Percentiles rank a stretch among this genome's conserved stretches.
These are phyloP conservation scores for Drosophila navojoa DNA, from an alignment of 1,140 invertebrate genomes.

Conservation along the genomic window DNA sequence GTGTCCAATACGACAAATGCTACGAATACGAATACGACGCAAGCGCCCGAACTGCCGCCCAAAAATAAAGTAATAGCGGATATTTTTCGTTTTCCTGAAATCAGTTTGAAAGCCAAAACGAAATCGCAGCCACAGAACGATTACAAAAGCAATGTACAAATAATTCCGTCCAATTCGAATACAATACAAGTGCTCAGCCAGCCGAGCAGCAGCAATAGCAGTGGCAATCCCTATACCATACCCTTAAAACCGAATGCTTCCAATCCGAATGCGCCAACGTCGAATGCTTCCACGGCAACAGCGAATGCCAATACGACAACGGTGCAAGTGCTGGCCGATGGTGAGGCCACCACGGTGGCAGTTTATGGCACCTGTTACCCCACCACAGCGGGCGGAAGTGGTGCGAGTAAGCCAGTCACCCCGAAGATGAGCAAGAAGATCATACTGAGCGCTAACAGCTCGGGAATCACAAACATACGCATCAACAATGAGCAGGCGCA, in stretches of 20 bases:
- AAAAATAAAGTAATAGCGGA: constrained; percentile 60
- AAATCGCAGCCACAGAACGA: constrained; percentile 55
- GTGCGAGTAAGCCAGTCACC: constrained; percentile 47
- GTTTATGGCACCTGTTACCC: constrained; percentile 80
- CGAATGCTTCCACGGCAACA: constrained; percentile 38
- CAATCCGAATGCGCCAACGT: constrained; percentile 9
- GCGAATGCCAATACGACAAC: constrained; percentile 62
- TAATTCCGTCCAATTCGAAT: constrained; percentile 82
- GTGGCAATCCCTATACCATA: constrained; percentile 61
- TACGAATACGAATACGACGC: constrained; percentile 42
- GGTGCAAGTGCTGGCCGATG: constrained; percentile 67
- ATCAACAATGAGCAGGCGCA: constrained; percentile 65
- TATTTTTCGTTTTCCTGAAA: constrained; percentile 79
- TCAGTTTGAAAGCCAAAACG: constrained; percentile 46
- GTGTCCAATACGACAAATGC: constrained; percentile 60
- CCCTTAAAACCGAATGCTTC: constrained; percentile 54
- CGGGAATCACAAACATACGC: constrained; percentile 77
- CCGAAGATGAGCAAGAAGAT: constrained; percentile 78
- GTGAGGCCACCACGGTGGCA: constrained; percentile 55
- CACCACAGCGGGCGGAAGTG: constrained; percentile 15
- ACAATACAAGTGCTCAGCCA: constrained; percentile 72
- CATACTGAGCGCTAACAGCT: constrained; percentile 76
- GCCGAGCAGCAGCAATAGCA: constrained; percentile 29
- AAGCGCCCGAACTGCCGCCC: constrained; percentile 64
- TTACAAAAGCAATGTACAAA: constrained; percentile 84